These are phyloP conservation scores for Tenualosa thibaudeaui DNA, from an alignment of 2,797 vertebrate species.

Conservation along the genomic window DNA sequence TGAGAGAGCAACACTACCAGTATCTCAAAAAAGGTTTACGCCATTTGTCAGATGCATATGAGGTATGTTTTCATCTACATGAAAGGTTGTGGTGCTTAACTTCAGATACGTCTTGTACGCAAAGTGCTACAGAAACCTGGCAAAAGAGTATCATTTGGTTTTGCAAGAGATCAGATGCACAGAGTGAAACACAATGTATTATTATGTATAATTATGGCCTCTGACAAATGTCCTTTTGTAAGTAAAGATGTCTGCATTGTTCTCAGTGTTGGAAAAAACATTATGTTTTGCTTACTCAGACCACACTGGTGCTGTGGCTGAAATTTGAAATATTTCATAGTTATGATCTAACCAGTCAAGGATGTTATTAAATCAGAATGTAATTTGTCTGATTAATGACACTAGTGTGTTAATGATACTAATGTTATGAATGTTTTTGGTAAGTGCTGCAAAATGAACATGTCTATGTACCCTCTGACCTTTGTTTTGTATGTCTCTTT, in stretches of 20 bases:
- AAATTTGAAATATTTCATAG: background rate
- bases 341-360: background rate
- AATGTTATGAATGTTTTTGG: background rate
- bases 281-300: no score
- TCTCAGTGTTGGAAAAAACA: background rate
- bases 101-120: background rate
- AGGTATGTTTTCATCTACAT: constrained; percentile 73
- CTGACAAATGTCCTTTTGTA: background rate
- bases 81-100: background rate
- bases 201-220: background rate
- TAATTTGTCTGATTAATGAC: no score
- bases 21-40: constrained; percentile 95
- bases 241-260: background rate
- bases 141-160: background rate
- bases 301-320: no score
- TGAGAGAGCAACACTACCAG: constrained; percentile 91
- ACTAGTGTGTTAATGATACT: background rate
- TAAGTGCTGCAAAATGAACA: background rate
- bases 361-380: background rate
- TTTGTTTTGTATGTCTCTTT: background rate
- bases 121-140: background rate
- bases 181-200: background rate
- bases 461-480: background rate
- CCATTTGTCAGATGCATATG: constrained; percentile 89
- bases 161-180: background rate